phyloP scores from a whole-genome alignment of 1,140 invertebrate genomes.

The Holcopasites calliopsidis region DNA sequence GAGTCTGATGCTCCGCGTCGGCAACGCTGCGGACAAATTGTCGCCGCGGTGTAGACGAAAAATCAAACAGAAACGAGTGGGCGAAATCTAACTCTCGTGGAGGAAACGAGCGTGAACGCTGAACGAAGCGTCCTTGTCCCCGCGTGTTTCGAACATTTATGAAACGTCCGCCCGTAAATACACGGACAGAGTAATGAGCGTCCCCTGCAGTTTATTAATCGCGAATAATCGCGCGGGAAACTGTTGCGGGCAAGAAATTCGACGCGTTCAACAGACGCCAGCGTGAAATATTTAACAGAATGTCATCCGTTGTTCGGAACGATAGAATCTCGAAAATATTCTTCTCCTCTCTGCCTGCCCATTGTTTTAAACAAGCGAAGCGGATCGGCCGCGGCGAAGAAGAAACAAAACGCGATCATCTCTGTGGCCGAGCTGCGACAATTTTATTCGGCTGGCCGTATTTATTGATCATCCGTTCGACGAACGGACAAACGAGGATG shows the following conservation, averaged over 20 bases:
- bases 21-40: slow-evolving; percentile 21
- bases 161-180: background rate
- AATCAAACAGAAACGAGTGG: background rate
- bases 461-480: background rate
- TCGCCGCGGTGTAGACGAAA: background rate
- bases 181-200: background rate
- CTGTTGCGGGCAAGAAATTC: no score
- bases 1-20: background rate
- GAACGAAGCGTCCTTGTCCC: background rate
- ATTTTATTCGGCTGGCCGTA: background rate
- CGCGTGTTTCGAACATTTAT: background rate
- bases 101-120: background rate
- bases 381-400: background rate
- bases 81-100: background rate
- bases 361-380: background rate
- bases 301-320: no score
- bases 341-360: no score
- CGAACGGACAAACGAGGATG: background rate
- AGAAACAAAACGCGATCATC: background rate
- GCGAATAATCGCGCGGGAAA: background rate
- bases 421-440: background rate
- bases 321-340: background rate
- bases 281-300: no score
- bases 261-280: no score
- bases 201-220: background rate